These are phyloP conservation scores for Rapana venosa DNA, from an alignment of 2,888 invertebrate species.

Conservation along the genomic window DNA sequence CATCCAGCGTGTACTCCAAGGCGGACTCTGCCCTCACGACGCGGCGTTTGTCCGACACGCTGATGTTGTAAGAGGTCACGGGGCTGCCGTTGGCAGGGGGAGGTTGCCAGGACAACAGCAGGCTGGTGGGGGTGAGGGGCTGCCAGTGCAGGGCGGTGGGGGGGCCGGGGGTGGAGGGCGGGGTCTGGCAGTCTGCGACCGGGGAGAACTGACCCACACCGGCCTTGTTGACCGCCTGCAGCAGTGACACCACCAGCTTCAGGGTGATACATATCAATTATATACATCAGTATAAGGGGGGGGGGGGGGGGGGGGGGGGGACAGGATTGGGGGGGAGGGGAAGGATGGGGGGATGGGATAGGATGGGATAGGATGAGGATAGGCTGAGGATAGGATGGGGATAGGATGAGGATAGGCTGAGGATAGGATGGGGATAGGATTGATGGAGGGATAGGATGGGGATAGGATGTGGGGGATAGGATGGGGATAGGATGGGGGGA, in stretches of 20 bases:
- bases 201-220: slow-evolving; percentile 88
- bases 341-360: too few relatives aligned
- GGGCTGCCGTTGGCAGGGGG: slow-evolving; percentile 88
- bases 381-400: too few relatives aligned
- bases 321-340: too few relatives aligned
- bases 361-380: too few relatives aligned
- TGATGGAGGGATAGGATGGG: too few relatives aligned
- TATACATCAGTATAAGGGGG: too few relatives aligned
- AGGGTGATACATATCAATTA: too few relatives aligned
- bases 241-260: not conserved
- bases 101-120: slow-evolving; percentile 85
- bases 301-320: too few relatives aligned
- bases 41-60: slow-evolving; percentile 79
- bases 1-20: slow-evolving; percentile 82
- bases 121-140: slow-evolving; percentile 84
- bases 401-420: too few relatives aligned
- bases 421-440: too few relatives aligned
- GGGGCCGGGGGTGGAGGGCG: slow-evolving; percentile 88
- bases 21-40: slow-evolving; percentile 67
- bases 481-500: too few relatives aligned
- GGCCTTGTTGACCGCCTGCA: slow-evolving; percentile 87
- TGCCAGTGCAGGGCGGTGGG: slow-evolving; percentile 79
- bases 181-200: slow-evolving; percentile 84
- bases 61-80: slow-evolving; percentile 87
- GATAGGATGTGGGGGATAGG: too few relatives aligned